phyloP scores from a whole-genome alignment of 1,140 invertebrate species.

The Helicoverpa zea region DNA sequence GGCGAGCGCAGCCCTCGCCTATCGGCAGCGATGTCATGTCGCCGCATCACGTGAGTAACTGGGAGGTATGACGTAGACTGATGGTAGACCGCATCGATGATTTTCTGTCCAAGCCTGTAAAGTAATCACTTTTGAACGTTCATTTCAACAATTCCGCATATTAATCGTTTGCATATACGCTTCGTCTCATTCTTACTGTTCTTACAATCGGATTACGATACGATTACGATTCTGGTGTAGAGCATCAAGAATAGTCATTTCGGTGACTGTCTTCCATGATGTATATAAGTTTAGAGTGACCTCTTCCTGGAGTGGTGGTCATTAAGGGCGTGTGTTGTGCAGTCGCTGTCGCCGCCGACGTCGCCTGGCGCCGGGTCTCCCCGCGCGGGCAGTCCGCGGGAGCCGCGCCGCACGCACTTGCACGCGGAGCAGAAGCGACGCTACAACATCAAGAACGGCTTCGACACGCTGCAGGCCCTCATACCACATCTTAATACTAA shows the following conservation, averaged over 20 bases:
- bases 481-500: constrained; percentile 97
- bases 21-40: constrained; percentile 81
- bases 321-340: constrained; percentile 33
- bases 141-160: too few relatives aligned
- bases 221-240: too few relatives aligned
- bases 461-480: constrained; percentile 97
- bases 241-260: too few relatives aligned
- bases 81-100: not conserved
- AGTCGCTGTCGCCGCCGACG: constrained; percentile 75
- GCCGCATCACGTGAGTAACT: constrained; percentile 73
- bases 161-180: too few relatives aligned
- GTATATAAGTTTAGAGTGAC: too few relatives aligned
- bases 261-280: too few relatives aligned
- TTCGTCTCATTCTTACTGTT: too few relatives aligned
- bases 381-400: constrained; percentile 76
- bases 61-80: not conserved
- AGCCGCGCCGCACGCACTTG: constrained; percentile 95
- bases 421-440: constrained; percentile 99
- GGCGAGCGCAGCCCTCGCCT: constrained; percentile 74
- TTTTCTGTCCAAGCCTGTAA: too few relatives aligned
- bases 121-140: too few relatives aligned
- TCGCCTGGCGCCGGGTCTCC: constrained; percentile 85
- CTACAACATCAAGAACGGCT: constrained; percentile 99
- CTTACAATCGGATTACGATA: too few relatives aligned
- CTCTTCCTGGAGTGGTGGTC: not conserved